Evolutionary conservation across 2,113 vertebrate genomes (phyloP), one percentile per base, ranked within the genome.

Genomic region (Syngnathus typhle): DNA sequence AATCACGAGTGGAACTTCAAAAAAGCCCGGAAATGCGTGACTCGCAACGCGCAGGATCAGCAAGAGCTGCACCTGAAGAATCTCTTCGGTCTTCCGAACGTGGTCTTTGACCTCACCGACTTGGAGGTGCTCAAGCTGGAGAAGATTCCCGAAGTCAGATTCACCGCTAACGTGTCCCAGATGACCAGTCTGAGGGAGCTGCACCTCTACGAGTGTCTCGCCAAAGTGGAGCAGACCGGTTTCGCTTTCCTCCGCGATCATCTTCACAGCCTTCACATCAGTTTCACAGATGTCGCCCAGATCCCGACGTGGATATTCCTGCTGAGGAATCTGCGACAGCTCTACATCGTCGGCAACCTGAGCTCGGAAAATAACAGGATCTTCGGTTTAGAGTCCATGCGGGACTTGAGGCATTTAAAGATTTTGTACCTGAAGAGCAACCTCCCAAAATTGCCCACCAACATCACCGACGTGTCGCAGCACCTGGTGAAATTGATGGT

Each of bases 351-450:
- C 64, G 96, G 97, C 72, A 98, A 95, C 71, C 87, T 99, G 88
- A 98, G 94, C 91, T 96, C 95, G 2, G 97, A 98, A 85, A 96
- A 98, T 66, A 98, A 99, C 87, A 98, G 97, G 88, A 96, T 98
- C 95, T 98, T 98, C 23, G 94, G 95, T 56, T 90, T 99, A 0
- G 97, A 99, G 67, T 98, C 96, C 67, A 93, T 99, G 76, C 88
- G 96, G 69, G 97, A 98, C 67, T 68, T 99, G 84, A 93, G 91
- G 79, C 92, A 95, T 81, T 91, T 99, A 67, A 98, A 97, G 82
- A 91, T 87, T 11, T 90, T 99, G 63, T 93, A 94, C 0, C 90
- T 99, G 76, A 98, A 98, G 82, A 96, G 96, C 85, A 99, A 99
- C 75, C 92, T 99, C 82, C 94, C 94, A 81, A 99, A 99, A 93